Conservation (phyloP, 2,888 invertebrate species). For the Sympetrum striolatum region DNA sequence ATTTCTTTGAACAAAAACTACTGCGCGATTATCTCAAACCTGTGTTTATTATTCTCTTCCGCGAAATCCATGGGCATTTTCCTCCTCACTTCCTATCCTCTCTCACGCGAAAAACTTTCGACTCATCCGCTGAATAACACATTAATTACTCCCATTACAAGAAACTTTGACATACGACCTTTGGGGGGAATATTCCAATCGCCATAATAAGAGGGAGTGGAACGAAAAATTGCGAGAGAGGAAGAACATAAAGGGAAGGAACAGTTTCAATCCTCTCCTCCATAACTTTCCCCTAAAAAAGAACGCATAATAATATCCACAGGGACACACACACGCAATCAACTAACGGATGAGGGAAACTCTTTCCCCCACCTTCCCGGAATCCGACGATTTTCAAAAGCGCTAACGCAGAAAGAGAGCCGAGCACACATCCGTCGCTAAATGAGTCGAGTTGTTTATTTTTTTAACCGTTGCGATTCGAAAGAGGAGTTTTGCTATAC, state of each 20-base stretch:
- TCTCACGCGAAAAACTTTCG: neutral
- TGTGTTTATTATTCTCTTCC: neutral
- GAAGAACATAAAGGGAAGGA: neutral
- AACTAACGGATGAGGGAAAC: slow-evolving; percentile 30
- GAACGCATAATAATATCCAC: neutral
- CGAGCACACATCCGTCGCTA: slow-evolving; percentile 37
- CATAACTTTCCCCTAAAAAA: neutral
- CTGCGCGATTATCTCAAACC: neutral
- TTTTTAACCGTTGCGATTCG: slow-evolving; percentile 2
- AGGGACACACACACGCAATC: slow-evolving; percentile 3
- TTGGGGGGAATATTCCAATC: neutral
- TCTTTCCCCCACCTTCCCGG: slow-evolving; percentile 33
- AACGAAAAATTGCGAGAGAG: neutral
- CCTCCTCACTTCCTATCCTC: neutral
- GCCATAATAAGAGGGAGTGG: neutral
- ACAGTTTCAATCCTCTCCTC: neutral
- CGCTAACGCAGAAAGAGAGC: slow-evolving; percentile 31
- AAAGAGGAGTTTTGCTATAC: slow-evolving; percentile 23
- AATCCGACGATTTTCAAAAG: slow-evolving; percentile 31
- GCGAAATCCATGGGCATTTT: neutral
- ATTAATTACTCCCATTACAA: neutral
- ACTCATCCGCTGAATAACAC: neutral
- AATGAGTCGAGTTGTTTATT: slow-evolving; percentile 28
- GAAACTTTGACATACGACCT: neutral
- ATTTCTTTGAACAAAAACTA: neutral